Percentiles rank a stretch among this genome's conserved stretches.
Evolutionary conservation across 1,140 invertebrate species (phyloP).

Genomic region (Thalassaphorura encarpata): DNA sequence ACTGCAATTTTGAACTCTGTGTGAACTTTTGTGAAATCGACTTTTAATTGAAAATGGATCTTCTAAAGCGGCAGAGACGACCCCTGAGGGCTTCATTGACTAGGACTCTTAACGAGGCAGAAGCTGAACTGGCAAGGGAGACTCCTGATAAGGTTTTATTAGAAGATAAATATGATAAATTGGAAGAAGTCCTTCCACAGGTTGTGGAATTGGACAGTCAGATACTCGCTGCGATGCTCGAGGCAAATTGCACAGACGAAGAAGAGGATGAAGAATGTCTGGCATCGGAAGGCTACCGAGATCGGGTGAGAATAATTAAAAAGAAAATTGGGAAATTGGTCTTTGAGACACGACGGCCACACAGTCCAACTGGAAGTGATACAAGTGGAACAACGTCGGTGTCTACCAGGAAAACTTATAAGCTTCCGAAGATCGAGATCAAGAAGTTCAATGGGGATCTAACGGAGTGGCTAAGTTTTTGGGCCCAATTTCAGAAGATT

Average conservation of each 20-base stretch:
- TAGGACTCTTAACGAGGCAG: background rate
- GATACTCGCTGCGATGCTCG: background rate
- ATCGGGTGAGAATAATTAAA: background rate
- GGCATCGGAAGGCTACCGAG: background rate
- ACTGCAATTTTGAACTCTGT: background rate
- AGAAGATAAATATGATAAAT: background rate
- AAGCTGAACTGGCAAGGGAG: background rate
- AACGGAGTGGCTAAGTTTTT: slow-evolving; percentile 37
- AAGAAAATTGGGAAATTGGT: background rate
- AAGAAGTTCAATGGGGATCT: slow-evolving; percentile 35
- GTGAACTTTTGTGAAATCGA: background rate
- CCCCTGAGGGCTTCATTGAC: background rate
- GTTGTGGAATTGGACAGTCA: background rate
- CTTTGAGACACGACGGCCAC: background rate
- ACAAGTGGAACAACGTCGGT: background rate
- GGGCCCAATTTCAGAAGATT: slow-evolving; percentile 36
- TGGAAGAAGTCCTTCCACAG: background rate
- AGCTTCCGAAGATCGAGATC: slow-evolving; percentile 35
- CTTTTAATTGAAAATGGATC: background rate
- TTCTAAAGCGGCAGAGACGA: background rate
- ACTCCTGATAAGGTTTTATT: background rate
- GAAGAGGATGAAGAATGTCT: background rate
- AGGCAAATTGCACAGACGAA: background rate
- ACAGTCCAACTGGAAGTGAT: background rate
- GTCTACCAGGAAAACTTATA: background rate